These are phyloP conservation scores for Mimumesa dahlbomi DNA, from an alignment of 2,888 invertebrate species.

Conservation along the genomic window DNA sequence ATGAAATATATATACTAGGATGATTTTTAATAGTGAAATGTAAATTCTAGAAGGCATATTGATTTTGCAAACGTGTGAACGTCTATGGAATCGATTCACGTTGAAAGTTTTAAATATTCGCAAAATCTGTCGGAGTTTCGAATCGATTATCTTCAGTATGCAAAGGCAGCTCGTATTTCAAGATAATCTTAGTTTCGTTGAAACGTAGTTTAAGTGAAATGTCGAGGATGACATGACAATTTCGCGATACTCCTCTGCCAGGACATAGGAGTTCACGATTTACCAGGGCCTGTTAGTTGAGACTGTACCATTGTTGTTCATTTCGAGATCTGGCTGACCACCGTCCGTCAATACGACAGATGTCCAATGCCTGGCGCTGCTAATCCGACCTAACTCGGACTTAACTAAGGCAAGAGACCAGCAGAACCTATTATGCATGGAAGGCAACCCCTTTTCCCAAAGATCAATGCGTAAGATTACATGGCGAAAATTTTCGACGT, in stretches of 20 bases:
- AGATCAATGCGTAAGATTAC: constrained; percentile 80
- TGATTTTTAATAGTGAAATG: too few relatives aligned
- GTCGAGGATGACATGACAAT: constrained; percentile 53
- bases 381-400: constrained; percentile 78
- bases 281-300: constrained; percentile 36
- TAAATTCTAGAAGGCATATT: background rate
- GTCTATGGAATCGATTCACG: background rate
- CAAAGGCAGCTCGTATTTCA: background rate
- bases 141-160: constrained; percentile 17
- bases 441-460: constrained; percentile 76
- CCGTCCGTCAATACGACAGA: constrained; percentile 78
- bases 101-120: too few relatives aligned
- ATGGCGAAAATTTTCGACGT: constrained; percentile 75
- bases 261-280: constrained; percentile 17
- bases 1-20: too few relatives aligned
- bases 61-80: background rate
- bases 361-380: constrained; percentile 73
- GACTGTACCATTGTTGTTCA: constrained; percentile 76
- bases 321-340: constrained; percentile 77
- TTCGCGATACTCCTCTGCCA: constrained; percentile 21
- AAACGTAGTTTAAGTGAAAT: constrained; percentile 36
- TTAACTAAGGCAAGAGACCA: constrained; percentile 76
- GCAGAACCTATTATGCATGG: constrained; percentile 75
- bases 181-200: background rate
- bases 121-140: too few relatives aligned